These are phyloP conservation scores for Drosophila melanosoma DNA, from an alignment of 2,888 invertebrate genomes.

Conservation along the genomic window DNA sequence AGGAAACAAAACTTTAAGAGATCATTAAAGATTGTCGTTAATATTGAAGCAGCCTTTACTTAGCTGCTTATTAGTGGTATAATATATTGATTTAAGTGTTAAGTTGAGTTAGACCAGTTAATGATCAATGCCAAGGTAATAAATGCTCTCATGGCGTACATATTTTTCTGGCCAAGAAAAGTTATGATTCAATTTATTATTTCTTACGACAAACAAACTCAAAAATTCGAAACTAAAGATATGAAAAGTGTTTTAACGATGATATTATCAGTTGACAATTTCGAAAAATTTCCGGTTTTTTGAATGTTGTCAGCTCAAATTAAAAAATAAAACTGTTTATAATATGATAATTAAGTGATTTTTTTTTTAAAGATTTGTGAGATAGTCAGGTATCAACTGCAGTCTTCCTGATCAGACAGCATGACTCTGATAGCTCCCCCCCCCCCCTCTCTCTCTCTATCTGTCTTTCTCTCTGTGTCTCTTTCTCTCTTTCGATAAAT, in stretches of 20 bases:
- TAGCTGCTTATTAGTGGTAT: not conserved
- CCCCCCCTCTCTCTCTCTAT: not conserved
- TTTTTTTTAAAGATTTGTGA: not conserved
- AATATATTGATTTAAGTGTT: not conserved
- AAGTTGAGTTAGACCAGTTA: not conserved
- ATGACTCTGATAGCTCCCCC: slow-evolving; percentile 10
- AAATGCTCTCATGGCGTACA: not conserved
- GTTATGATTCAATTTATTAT: not conserved
- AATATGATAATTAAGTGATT: not conserved
- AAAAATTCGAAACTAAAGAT: slow-evolving; percentile 4
- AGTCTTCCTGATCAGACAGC: slow-evolving; percentile 24
- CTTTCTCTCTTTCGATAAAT: slow-evolving; percentile 20
- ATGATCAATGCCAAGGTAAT: not conserved
- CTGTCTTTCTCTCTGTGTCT: not conserved
- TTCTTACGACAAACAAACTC: slow-evolving; percentile 3
- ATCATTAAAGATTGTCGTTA: slow-evolving; percentile 2
- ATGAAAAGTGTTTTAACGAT: slow-evolving; percentile 2
- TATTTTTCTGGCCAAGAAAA: not conserved
- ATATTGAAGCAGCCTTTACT: not conserved
- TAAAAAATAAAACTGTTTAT: not conserved
- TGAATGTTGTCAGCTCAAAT: not conserved
- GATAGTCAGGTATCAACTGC: not conserved
- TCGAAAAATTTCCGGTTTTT: slow-evolving; percentile 2
- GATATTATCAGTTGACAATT: not conserved
- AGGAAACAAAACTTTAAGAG: slow-evolving; percentile 29